Conservation (phyloP, 2,797 vertebrate species). For the Naso thynnoides region DNA sequence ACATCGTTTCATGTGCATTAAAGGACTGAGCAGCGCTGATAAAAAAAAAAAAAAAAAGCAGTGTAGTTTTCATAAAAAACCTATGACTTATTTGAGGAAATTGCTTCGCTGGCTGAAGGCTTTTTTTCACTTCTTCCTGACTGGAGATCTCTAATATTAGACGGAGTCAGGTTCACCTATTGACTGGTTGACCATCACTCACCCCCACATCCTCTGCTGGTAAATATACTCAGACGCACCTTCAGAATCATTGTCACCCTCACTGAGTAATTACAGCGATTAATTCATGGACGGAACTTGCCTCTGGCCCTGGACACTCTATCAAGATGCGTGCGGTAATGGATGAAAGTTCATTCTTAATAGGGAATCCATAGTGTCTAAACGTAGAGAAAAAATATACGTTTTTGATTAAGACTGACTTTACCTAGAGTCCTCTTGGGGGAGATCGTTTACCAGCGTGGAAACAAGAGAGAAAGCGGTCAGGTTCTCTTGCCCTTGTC, state of each 20-base stretch:
- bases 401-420: constrained; percentile 50
- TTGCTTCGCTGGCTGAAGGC: background rate
- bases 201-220: constrained; percentile 21
- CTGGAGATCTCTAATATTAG: constrained; percentile 37
- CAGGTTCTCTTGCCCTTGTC: constrained; percentile 72
- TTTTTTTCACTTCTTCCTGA: constrained; percentile 5
- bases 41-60: no score
- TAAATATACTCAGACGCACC: constrained; percentile 47
- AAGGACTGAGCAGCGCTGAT: background rate
- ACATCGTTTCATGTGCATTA: constrained; percentile 7
- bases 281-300: constrained; percentile 62
- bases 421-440: constrained; percentile 72
- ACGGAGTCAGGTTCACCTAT: constrained; percentile 50
- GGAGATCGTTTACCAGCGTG: constrained; percentile 58
- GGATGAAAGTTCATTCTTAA: constrained; percentile 59
- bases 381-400: constrained; percentile 34
- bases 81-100: no score
- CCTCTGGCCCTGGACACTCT: constrained; percentile 66
- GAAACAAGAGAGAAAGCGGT: constrained; percentile 58
- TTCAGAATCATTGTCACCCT: constrained; percentile 63
- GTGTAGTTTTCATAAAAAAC: no score
- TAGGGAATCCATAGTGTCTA: constrained; percentile 62
- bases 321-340: constrained; percentile 62
- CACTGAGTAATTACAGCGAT: constrained; percentile 71
- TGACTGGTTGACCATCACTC: constrained; percentile 27